A percentile compares a stretch with the other conserved stretches of the same genome.
phyloP scores from a whole-genome alignment of 2,113 vertebrate genomes.

The Origma solitaria region DNA sequence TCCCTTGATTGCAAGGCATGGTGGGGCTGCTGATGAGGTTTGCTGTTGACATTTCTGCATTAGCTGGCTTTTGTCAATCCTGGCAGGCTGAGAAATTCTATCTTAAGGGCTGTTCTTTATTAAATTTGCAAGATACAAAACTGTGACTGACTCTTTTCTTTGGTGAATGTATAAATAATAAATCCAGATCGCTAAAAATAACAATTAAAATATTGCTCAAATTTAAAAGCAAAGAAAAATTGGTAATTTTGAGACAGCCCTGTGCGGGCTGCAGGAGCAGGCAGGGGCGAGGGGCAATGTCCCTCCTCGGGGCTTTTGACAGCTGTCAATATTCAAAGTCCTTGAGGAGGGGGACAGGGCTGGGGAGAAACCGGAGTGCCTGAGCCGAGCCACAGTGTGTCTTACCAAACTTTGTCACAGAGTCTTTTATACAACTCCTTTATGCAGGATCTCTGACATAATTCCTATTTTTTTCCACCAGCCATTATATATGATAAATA shows the following conservation, averaged over 20 bases:
- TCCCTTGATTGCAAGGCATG: constrained; percentile 63
- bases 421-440: constrained; percentile 72
- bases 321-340: constrained; percentile 28
- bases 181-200: constrained; percentile 64
- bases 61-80: constrained; percentile 77
- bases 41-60: constrained; percentile 77
- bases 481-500: constrained; percentile 84
- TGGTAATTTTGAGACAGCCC: constrained; percentile 2
- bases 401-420: constrained; percentile 71
- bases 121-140: constrained; percentile 83
- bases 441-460: constrained; percentile 72
- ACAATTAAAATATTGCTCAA: constrained; percentile 72
- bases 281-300: background rate
- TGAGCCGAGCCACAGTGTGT: constrained; percentile 3
- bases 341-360: background rate
- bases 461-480: constrained; percentile 71
- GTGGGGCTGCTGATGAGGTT: constrained; percentile 66
- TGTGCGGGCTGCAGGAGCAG: background rate
- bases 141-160: constrained; percentile 76
- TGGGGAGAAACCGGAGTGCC: background rate
- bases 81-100: constrained; percentile 77
- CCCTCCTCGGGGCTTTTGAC: constrained; percentile 15
- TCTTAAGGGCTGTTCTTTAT: constrained; percentile 80
- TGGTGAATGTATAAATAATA: constrained; percentile 71
- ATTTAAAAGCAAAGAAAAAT: constrained; percentile 47